phyloP scores from a whole-genome alignment of 2,888 invertebrate genomes.

The Hypselothyrea guttata region DNA sequence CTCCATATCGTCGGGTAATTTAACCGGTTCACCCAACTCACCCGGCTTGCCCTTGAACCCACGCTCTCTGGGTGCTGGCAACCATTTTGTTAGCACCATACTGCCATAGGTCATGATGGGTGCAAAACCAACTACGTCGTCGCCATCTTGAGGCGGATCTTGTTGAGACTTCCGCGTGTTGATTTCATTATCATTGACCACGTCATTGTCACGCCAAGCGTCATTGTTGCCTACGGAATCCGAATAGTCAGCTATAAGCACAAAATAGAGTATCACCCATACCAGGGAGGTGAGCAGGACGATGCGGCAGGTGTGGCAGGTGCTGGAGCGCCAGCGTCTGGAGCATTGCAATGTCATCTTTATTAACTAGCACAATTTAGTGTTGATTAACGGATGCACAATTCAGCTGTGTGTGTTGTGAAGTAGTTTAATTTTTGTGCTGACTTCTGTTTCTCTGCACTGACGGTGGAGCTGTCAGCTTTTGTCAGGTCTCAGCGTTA shows the following conservation, averaged over 20 bases:
- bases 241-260: conserved; percentile 95
- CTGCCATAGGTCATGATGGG: conserved; percentile 80
- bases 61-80: conserved; percentile 87
- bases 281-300: conserved; percentile 95
- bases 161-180: conserved; percentile 81
- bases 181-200: conserved; percentile 82
- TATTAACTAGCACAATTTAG: conserved; percentile 45
- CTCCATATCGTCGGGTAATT: conserved; percentile 92
- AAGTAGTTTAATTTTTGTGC: too few species aligned
- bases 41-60: conserved; percentile 90
- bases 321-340: conserved; percentile 89
- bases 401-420: conserved; percentile 1
- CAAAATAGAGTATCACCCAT: conserved; percentile 96
- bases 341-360: conserved; percentile 79
- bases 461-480: conserved; percentile 40
- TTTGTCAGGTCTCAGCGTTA: conserved; percentile 40
- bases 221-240: conserved; percentile 90
- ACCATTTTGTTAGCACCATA: conserved; percentile 87
- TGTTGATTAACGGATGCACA: conserved; percentile 1
- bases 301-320: conserved; percentile 96
- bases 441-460: conserved; percentile 5
- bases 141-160: too few species aligned
- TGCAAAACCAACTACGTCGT: conserved; percentile 49
- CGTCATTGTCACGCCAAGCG: conserved; percentile 84
- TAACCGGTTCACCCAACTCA: conserved; percentile 96